phyloP scores from a whole-genome alignment of 2,797 vertebrate species.

The Hoplostethus mediterraneus region DNA sequence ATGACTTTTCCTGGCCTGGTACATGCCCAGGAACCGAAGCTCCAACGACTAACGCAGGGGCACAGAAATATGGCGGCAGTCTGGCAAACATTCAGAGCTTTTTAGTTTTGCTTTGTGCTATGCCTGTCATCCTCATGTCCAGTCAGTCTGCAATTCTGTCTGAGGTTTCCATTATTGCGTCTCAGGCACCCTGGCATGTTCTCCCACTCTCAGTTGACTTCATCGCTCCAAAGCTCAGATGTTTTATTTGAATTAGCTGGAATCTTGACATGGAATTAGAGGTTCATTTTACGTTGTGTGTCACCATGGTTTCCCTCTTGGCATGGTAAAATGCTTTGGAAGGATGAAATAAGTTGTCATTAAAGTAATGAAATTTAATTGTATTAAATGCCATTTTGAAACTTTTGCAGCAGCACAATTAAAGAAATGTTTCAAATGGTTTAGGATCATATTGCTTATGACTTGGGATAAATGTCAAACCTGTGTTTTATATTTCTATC shows the following conservation, averaged over 20 bases:
- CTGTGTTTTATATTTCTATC: conserved; percentile 16
- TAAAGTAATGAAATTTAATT: conserved; percentile 30
- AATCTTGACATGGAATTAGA: conserved; percentile 74
- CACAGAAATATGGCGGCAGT: conserved; percentile 59
- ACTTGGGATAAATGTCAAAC: background rate
- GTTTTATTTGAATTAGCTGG: conserved; percentile 78
- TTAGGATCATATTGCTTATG: conserved; percentile 33
- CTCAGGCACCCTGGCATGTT: conserved; percentile 65
- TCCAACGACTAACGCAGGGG: conserved; percentile 62
- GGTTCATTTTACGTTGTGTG: conserved; percentile 68
- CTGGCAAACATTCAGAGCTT: conserved; percentile 70
- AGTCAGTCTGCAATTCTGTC: conserved; percentile 72
- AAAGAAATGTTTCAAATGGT: background rate
- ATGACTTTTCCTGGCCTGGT: conserved; percentile 70
- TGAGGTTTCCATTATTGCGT: conserved; percentile 77
- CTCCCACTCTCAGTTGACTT: background rate
- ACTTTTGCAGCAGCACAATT: background rate
- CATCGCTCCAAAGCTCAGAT: conserved; percentile 58
- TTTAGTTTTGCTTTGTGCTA: conserved; percentile 67
- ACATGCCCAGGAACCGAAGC: conserved; percentile 45
- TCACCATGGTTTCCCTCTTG: conserved; percentile 50
- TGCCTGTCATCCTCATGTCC: conserved; percentile 75
- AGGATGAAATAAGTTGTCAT: conserved; percentile 36
- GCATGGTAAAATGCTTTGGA: conserved; percentile 36
- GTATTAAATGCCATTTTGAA: background rate